Base-by-base conservation (phyloP, 2,888 invertebrate genomes). In the Rhodophaea formosa region DNA sequence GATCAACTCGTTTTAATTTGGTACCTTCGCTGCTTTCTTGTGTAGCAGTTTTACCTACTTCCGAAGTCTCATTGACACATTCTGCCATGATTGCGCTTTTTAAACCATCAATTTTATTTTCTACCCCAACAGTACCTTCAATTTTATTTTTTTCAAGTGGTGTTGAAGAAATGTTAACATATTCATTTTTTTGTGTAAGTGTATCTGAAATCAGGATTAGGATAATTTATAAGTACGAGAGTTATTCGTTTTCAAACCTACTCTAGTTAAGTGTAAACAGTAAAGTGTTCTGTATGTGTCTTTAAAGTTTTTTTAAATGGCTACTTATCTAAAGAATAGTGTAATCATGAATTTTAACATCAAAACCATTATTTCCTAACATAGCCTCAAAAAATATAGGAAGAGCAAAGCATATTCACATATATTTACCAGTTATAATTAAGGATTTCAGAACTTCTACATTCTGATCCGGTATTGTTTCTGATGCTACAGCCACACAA, bases 141-240 rank as follows among this genome's bases (percentile, higher is more conserved):
- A 1, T 30, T 15, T 32, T 30, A 30, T 32, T 35, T 51, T 35
- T 15, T 35, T 15, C 15, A 16, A 16, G 2, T 17, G 16, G 10
- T 7, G 16, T 46, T 23, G 23, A 23, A 23, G 46, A 17, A 46
- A 46, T 23, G 12, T 2, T 23, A 23, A 39, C 39, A 39, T 7
- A 23, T 23, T 46, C 46, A 17, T n/a, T 46, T 12, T 29, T 46
- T 17, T 46, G 23, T 52, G 15, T 16, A 35, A 52, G 51, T 52
- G 51, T 52, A 35, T 52, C 51, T 52, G 51, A 35, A 51, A 52
- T 35, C 10, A 35, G 32, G 12, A n/a, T 12, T 39, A 12, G 10
- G n/a, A 39, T 39, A 5, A 39, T n/a, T 2, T 12, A 12, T n/a
- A 23, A 46, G 12, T 12, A 23, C 6, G 6, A n/a, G 5, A 23